Percentiles rank a stretch among this genome's conserved stretches.
Conservation (phyloP, 2,113 vertebrate genomes). For the Stigmatopora argus region DNA sequence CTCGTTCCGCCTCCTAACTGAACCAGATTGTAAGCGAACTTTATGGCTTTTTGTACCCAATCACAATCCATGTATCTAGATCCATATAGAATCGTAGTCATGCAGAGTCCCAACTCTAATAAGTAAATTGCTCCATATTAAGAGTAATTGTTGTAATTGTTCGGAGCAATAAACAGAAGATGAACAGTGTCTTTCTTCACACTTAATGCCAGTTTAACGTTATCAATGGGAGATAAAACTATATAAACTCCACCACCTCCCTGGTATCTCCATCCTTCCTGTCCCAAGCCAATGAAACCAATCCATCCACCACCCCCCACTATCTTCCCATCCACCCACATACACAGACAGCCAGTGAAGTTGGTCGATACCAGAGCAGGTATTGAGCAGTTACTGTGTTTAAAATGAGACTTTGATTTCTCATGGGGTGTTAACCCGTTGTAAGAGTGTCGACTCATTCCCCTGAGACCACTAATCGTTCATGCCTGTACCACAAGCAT, state of each 20-base stretch:
- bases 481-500: constrained; percentile 31
- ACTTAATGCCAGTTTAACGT: constrained; percentile 32
- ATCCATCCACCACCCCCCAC: neutral
- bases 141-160: too few relatives aligned
- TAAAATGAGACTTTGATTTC: constrained; percentile 65
- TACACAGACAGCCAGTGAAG: constrained; percentile 8
- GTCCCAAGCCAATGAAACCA: neutral
- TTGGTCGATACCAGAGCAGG: constrained; percentile 42
- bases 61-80: too few relatives aligned
- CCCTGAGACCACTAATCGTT: constrained; percentile 42
- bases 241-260: constrained; percentile 19
- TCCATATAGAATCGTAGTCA: too few relatives aligned
- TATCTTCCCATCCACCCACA: constrained; percentile 3
- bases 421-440: constrained; percentile 33
- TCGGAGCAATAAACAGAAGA: constrained; percentile 25
- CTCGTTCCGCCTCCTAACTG: too few relatives aligned
- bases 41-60: too few relatives aligned
- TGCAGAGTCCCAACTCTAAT: too few relatives aligned
- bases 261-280: constrained; percentile 18
- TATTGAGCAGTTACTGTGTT: constrained; percentile 52
- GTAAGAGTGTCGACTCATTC: constrained; percentile 40
- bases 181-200: constrained; percentile 19
- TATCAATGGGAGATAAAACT: constrained; percentile 39
- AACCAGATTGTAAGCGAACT: too few relatives aligned
- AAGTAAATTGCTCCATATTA: too few relatives aligned